Percentiles rank a stretch among this genome's conserved stretches.
Conservation (phyloP, 2,888 invertebrate genomes). For the Celastrina argiolus region DNA sequence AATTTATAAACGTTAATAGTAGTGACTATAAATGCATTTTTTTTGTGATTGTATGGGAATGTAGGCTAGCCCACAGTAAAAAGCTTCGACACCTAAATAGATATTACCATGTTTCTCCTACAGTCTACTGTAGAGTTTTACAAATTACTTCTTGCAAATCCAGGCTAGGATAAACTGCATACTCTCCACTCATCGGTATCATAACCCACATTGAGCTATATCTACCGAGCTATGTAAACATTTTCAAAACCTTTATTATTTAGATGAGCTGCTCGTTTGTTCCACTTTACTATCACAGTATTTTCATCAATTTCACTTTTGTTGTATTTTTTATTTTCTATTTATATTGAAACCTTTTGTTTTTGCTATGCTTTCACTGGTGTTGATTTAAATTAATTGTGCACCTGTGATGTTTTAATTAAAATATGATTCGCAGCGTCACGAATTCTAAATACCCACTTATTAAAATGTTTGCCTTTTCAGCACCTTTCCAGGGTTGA, state of each 20-base stretch:
- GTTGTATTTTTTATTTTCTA: slow-evolving; percentile 9
- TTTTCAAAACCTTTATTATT: slow-evolving; percentile 21
- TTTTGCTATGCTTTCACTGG: not conserved
- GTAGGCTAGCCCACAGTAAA: too few species aligned
- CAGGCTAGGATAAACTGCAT: not conserved
- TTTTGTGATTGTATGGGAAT: too few species aligned
- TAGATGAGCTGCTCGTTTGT: slow-evolving; percentile 19
- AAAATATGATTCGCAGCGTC: not conserved
- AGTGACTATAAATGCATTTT: too few species aligned
- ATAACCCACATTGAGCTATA: not conserved
- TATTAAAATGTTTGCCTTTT: not conserved
- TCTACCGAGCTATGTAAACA: slow-evolving; percentile 1
- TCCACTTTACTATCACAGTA: slow-evolving; percentile 12
- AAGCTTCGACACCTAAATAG: not conserved
- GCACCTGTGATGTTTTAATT: not conserved
- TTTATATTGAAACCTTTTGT: slow-evolving; percentile 15
- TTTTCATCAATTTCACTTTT: slow-evolving; percentile 21
- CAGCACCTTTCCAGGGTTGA: not conserved
- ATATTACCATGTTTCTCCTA: not conserved
- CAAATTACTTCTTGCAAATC: too few species aligned
- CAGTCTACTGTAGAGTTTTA: not conserved
- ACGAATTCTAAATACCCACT: not conserved
- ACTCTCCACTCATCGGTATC: not conserved
- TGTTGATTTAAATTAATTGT: slow-evolving; percentile 7
- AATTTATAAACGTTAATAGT: too few species aligned